Conservation (phyloP, 2,797 vertebrate genomes). For the Crocodylus rhombifer region DNA sequence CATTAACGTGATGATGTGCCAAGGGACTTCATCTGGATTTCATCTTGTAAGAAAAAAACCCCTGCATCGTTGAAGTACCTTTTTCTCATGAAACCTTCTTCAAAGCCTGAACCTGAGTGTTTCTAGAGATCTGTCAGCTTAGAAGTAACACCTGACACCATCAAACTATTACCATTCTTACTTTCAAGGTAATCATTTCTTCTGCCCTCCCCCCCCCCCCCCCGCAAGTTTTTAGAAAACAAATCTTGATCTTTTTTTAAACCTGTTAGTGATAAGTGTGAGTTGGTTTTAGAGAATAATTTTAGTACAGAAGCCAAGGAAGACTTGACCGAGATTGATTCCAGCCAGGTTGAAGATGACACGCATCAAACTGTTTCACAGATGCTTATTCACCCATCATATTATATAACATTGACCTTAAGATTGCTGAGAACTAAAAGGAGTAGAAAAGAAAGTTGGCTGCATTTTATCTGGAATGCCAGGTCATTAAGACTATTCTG, state of each 20-base stretch:
- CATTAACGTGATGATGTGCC: conserved; percentile 72
- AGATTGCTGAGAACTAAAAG: conserved; percentile 52
- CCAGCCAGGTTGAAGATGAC: conserved; percentile 44
- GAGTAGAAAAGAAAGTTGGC: conserved; percentile 11
- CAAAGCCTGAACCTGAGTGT: conserved; percentile 75
- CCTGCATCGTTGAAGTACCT: conserved; percentile 56
- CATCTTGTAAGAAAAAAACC: conserved; percentile 68
- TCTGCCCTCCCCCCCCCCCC: conserved; percentile 49
- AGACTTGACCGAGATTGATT: conserved; percentile 64
- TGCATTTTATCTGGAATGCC: conserved; percentile 47
- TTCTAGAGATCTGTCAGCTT: conserved; percentile 70
- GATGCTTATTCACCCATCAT: conserved; percentile 71
- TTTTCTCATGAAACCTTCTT: conserved; percentile 66
- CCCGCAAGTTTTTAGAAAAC: conserved; percentile 54
- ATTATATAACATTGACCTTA: conserved; percentile 44
- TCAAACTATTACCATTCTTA: conserved; percentile 70
- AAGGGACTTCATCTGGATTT: conserved; percentile 73
- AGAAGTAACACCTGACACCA: conserved; percentile 55
- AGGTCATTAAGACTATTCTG: conserved; percentile 57
- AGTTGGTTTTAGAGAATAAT: conserved; percentile 56
- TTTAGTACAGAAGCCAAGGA: conserved; percentile 37
- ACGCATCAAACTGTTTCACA: conserved; percentile 64
- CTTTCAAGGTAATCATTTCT: conserved; percentile 66
- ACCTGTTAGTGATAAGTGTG: conserved; percentile 50
- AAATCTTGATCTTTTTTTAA: conserved; percentile 59